Evolutionary conservation across 2,113 vertebrate genomes (phyloP), one percentile per base, ranked within the genome.

Genomic region (Anguilla japonica): DNA sequence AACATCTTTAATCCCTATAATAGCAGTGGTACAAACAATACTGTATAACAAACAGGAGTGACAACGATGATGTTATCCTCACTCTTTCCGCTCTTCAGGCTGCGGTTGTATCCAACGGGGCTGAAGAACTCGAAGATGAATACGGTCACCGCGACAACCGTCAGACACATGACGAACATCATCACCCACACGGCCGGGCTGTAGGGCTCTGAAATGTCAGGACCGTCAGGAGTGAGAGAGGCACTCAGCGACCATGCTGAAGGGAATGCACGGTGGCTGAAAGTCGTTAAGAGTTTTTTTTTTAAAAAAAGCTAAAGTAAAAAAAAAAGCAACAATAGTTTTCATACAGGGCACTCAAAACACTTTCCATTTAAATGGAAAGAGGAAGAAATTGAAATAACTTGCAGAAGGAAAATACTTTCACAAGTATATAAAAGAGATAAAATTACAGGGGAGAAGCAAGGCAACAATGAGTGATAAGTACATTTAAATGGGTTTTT

Each of bases 111-210:
- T 93, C 97, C 97, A 26, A 97, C 97, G 8, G 97, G 97, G 92
- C 97, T 98, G 96, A 98, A 97, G 95, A 96, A 96, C 92, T 96
- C 96, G 0, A 98, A 98, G 95, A 98, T 96, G 96, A 98, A 98
- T 91, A 98, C 97, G 0, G 97, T 98, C 93, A 98, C 96, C 0
- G 97, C 97, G 39, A 98, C 97, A 90, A 98, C 97, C 18, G 97
- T 98, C 92, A 98, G 97, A 91, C 97, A 98, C 97, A 98, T 98
- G 88, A 98, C 97, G 56, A 98, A 98, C 97, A 98, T 98, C 97
- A 98, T 98, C 92, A 98, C 97, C 97, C 97, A 98, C 88, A 98
- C 97, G 0, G 97, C 97, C 0, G 97, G 97, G 92, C 97, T 98
- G 94, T 98, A 98, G 43, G 97, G 97, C 91, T 98, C 97, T 98